These are phyloP conservation scores for Apostichopus japonicus DNA, from an alignment of 35 echinoderm and acorn worm species.

Conservation along the genomic window DNA sequence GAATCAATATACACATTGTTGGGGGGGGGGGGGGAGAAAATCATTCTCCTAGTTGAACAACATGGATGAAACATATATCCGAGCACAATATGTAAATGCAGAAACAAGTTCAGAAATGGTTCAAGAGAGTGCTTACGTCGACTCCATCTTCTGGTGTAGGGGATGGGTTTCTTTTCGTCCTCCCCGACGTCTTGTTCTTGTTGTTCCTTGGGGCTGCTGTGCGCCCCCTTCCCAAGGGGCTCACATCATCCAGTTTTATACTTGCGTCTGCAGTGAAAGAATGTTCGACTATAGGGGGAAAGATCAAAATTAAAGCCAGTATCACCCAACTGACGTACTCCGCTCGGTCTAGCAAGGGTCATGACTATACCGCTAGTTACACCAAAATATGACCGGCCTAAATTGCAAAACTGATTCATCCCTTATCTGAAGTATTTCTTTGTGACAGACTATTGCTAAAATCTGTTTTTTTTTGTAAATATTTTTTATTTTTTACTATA, in stretches of 20 bases:
- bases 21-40: no score
- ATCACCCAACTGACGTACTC: conserved; percentile 19
- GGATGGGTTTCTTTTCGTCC: conserved; percentile 84
- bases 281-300: conserved; percentile 82
- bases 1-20: no score
- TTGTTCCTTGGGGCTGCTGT: conserved; percentile 40
- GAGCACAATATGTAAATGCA: no score
- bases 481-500: no score
- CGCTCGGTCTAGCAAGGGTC: neutral
- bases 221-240: conserved; percentile 66
- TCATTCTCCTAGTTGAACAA: no score
- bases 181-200: conserved; percentile 75
- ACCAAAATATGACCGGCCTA: no score
- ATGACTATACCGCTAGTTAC: no score
- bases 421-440: no score
- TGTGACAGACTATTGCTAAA: no score
- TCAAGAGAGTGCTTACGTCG: conserved; percentile 60
- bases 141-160: conserved; percentile 88
- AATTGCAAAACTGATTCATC: no score
- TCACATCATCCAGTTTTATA: conserved; percentile 88
- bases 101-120: neutral
- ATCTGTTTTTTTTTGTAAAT: no score
- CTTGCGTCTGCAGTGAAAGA: conserved; percentile 90
- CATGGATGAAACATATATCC: no score
- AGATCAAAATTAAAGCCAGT: conserved; percentile 56